These are phyloP conservation scores for Nephrotoma appendiculata DNA, from an alignment of 2,888 invertebrate genomes.

Conservation along the genomic window DNA sequence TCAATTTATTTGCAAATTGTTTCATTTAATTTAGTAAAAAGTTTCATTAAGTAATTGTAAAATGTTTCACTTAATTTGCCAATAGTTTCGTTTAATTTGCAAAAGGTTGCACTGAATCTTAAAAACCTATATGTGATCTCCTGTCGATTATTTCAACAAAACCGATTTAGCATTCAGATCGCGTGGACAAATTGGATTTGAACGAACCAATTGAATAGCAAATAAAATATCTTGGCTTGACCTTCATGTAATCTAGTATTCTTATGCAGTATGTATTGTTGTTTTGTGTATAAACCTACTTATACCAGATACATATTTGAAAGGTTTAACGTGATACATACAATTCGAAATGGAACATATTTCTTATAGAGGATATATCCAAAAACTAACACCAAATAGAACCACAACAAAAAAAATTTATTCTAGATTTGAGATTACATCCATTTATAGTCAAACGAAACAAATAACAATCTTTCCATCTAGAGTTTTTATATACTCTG, in stretches of 20 bases:
- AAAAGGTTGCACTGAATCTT: too few species aligned
- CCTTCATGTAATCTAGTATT: background rate
- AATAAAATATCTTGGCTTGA: background rate
- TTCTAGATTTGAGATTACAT: background rate
- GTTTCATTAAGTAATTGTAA: too few species aligned
- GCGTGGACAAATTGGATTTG: background rate
- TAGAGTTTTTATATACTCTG: background rate
- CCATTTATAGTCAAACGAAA: background rate
- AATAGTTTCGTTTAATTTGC: too few species aligned
- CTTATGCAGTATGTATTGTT: background rate
- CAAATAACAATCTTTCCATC: background rate
- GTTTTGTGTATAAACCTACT: background rate
- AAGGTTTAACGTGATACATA: background rate
- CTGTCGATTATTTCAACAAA: background rate
- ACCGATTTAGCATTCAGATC: background rate
- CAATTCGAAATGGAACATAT: background rate
- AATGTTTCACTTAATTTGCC: too few species aligned
- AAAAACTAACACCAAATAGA: background rate
- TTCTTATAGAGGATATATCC: background rate
- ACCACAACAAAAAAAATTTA: background rate
- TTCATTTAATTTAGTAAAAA: too few species aligned
- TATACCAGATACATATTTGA: background rate
- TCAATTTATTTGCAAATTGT: too few species aligned
- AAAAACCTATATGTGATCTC: too few species aligned
- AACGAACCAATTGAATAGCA: background rate